Base-by-base conservation (phyloP, 2,113 vertebrate genomes). In the Calidris pygmaea region DNA sequence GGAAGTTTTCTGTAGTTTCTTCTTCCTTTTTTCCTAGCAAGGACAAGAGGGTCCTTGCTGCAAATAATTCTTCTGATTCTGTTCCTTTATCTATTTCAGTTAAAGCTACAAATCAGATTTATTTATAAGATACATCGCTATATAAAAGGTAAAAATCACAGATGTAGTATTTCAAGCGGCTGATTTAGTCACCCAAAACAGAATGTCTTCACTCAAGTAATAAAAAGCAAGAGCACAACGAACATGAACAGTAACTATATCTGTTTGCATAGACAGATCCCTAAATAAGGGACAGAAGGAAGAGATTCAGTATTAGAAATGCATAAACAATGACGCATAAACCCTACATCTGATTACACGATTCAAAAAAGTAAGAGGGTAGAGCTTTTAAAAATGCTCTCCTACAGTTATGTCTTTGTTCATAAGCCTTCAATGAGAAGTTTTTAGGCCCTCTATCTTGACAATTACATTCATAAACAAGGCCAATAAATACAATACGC, bases 401-500 rank as follows among this genome's bases (percentile, higher is more conserved):
- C 35, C n/a, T 65, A 16, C 7, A 8, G 12, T 68, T 80, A 10
- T 10, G 41, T 34, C 45, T 70, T 87, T 87, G 39, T 20, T 73
- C 18, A 21, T 24, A 37, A 63, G 63, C 37, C 34, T 89, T 90
- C 26, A 84, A 29, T 1, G 2, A 66, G 45, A 71, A 37, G 41
- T 52, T 16, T 85, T 35, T 50, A 80, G 34, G 53, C 24, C 22
- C 60, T 7, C 30, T 79, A 59, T 30, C 63, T 85, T 1, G 0
- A 63, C 29, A 74, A 70, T 29, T 48, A 58, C 17, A 45, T 87
- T 56, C 12, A 77, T 73, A 85, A 77, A 0, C 15, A 87, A 87
- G 35, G 26, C 21, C 9, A 72, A 78, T 0, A 0, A 67, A 78
- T 3, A 4, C 15, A 10, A 53, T 14, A 60, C 1, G 6, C 29